phyloP scores from a whole-genome alignment of 2,797 vertebrate species.

The Hydrolagus colliei region DNA sequence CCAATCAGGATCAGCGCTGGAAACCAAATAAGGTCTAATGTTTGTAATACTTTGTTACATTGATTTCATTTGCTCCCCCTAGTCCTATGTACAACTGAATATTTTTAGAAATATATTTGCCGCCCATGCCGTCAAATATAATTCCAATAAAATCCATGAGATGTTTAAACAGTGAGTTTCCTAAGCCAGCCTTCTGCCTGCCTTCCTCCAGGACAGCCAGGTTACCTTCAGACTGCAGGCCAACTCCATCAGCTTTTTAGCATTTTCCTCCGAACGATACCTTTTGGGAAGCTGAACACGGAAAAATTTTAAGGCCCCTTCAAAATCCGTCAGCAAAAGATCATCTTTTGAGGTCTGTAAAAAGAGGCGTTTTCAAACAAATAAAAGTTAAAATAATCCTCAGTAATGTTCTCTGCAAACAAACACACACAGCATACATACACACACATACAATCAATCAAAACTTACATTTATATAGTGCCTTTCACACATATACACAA shows the following conservation, averaged over 20 bases:
- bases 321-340: slow-evolving; percentile 87
- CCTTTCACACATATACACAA: too few species aligned
- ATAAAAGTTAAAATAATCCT: neutral
- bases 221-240: slow-evolving; percentile 95
- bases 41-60: neutral
- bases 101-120: neutral
- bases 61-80: neutral
- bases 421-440: too few species aligned
- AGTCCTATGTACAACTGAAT: neutral
- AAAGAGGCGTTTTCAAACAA: slow-evolving; percentile 12
- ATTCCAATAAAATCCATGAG: neutral
- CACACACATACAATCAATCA: too few species aligned
- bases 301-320: slow-evolving; percentile 95
- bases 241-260: slow-evolving; percentile 95
- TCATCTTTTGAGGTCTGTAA: slow-evolving; percentile 91
- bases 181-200: too few species aligned
- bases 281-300: slow-evolving; percentile 95
- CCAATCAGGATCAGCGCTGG: too few species aligned
- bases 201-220: neutral
- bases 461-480: too few species aligned
- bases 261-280: slow-evolving; percentile 97
- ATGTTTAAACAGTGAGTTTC: too few species aligned
- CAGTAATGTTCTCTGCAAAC: neutral
- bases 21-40: too few species aligned
- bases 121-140: neutral